Evolutionary conservation across 2,888 invertebrate genomes (phyloP).

Genomic region (Pollenia griseotomentosa): DNA sequence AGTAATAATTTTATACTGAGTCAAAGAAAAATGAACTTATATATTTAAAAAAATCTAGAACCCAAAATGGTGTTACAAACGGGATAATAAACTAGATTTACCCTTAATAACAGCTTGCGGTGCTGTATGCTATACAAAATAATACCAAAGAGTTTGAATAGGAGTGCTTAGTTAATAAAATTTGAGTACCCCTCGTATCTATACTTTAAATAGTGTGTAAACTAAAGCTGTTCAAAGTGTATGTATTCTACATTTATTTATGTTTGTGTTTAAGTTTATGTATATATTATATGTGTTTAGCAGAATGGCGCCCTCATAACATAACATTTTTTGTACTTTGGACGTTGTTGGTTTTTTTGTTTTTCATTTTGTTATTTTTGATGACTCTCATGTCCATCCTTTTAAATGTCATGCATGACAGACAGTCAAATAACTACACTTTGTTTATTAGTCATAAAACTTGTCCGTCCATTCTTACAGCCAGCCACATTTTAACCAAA

Average conservation of each 20-base stretch:
- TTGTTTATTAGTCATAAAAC: constrained; percentile 34
- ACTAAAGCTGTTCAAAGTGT: too few species aligned
- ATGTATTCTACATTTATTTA: neutral
- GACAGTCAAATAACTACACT: constrained; percentile 30
- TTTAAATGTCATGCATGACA: constrained; percentile 54
- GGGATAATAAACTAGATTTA: too few species aligned
- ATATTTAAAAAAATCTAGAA: too few species aligned
- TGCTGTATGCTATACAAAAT: too few species aligned
- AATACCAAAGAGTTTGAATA: too few species aligned
- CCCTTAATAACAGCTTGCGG: too few species aligned
- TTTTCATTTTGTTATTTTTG: constrained; percentile 37
- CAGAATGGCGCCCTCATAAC: constrained; percentile 53
- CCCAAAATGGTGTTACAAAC: too few species aligned
- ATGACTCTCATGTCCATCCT: constrained; percentile 45
- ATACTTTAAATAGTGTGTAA: too few species aligned
- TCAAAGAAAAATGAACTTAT: too few species aligned
- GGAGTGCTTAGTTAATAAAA: too few species aligned
- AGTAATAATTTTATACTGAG: too few species aligned
- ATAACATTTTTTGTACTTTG: neutral
- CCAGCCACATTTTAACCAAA: constrained; percentile 29
- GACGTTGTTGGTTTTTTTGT: constrained; percentile 4
- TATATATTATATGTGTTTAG: neutral
- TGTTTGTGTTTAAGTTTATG: neutral
- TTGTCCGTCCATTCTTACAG: neutral
- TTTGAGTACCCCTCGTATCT: too few species aligned